phyloP scores from a whole-genome alignment of 2,113 vertebrate genomes.

The Jacana jacana region DNA sequence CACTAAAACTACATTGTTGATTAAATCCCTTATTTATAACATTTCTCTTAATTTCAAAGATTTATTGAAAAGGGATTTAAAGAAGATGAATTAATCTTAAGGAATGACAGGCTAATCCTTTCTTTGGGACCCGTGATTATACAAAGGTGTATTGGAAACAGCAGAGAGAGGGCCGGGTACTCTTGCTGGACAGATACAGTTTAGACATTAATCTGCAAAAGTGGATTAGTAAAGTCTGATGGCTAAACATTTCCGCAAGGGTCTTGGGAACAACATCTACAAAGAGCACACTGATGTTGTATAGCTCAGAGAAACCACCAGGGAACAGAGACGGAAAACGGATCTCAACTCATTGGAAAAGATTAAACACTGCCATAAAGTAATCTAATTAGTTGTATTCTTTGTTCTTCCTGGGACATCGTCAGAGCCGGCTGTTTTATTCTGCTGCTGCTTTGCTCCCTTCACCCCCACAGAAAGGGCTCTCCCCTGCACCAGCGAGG shows the following conservation, averaged over 20 bases:
- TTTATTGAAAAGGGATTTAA: conserved; percentile 43
- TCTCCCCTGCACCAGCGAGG: not conserved
- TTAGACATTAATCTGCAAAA: not conserved
- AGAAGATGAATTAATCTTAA: conserved; percentile 10
- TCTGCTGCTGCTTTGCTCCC: not conserved
- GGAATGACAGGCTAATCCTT: conserved; percentile 35
- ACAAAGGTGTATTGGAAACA: not conserved
- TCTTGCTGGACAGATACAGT: not conserved
- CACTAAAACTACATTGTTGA: not conserved
- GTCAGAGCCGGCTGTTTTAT: not conserved
- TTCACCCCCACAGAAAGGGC: not conserved
- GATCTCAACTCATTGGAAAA: not conserved
- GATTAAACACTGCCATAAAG: not conserved
- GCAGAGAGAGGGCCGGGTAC: not conserved
- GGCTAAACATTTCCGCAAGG: not conserved
- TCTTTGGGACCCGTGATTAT: conserved; percentile 10
- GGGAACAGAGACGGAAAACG: not conserved
- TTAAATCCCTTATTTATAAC: conserved; percentile 41
- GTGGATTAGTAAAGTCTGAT: not conserved
- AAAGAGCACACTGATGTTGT: not conserved
- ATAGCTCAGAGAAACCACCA: not conserved
- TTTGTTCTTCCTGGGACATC: not conserved
- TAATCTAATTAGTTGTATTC: not conserved
- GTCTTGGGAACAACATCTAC: not conserved
- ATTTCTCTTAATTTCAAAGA: conserved; percentile 57